Evolutionary conservation across 2,113 vertebrate genomes (phyloP).

Genomic region (Chunga burmeisteri): DNA sequence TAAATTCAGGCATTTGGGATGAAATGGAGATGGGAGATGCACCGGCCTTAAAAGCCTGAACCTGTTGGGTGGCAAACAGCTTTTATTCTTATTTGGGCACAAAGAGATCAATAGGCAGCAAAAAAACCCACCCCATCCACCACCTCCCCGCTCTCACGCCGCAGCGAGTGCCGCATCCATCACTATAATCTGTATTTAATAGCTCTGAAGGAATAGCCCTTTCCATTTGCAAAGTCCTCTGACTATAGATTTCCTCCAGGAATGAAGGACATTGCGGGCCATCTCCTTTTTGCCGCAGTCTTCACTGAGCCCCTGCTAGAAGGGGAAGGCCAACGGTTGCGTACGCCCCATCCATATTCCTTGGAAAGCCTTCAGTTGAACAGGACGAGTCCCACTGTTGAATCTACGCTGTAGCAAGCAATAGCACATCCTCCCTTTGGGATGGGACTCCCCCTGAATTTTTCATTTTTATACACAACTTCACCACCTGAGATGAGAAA

Average conservation of each 20-base stretch:
- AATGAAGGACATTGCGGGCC: neutral
- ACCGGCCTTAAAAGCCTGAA: neutral
- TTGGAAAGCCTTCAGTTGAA: neutral
- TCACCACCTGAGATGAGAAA: neutral
- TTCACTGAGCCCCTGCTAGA: neutral
- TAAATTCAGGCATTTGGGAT: neutral
- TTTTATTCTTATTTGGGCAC: neutral
- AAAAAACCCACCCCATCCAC: neutral
- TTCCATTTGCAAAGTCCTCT: neutral
- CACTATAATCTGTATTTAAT: neutral
- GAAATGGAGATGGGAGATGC: neutral
- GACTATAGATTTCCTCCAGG: neutral
- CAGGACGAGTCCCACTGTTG: rapidly evolving
- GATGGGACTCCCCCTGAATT: neutral
- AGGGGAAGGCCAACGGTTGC: neutral
- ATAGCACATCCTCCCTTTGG: neutral
- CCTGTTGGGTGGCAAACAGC: neutral
- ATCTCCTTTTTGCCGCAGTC: neutral
- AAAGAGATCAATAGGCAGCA: neutral
- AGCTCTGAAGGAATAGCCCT: neutral
- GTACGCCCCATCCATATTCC: rapidly evolving
- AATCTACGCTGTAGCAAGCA: neutral
- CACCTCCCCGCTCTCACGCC: rapidly evolving
- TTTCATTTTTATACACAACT: neutral
- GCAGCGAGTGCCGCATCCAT: neutral